Percentiles rank a stretch among this genome's conserved stretches.
Conservation (phyloP, 2,113 vertebrate species). For the Leucosticte australis region DNA sequence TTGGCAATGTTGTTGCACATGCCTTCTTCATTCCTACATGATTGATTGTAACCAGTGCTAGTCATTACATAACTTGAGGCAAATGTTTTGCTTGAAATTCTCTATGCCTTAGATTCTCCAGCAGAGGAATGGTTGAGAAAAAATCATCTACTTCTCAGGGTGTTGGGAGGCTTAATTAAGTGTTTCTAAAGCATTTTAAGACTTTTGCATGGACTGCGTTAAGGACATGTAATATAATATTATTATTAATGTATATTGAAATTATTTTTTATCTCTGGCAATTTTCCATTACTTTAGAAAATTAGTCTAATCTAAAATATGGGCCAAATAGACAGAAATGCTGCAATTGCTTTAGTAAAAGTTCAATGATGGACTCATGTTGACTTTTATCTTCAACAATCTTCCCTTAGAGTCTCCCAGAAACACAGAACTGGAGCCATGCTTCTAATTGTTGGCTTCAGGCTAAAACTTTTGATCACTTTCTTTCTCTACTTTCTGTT, state of each 20-base stretch:
- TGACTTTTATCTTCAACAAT: conserved; percentile 42
- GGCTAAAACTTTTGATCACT: conserved; percentile 59
- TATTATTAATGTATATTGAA: conserved; percentile 22
- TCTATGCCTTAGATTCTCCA: not conserved
- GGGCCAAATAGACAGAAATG: not conserved
- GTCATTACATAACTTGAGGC: not conserved
- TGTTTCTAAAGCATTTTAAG: conserved; percentile 5
- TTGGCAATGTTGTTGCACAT: not conserved
- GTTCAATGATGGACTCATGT: not conserved
- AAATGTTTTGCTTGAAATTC: not conserved
- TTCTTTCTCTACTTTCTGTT: conserved; percentile 34
- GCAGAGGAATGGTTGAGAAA: not conserved
- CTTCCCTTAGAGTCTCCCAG: conserved; percentile 16
- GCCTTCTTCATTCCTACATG: not conserved
- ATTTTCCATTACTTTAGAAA: conserved; percentile 30
- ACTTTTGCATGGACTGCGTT: not conserved
- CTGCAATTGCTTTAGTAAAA: not conserved
- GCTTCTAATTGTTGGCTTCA: conserved; percentile 49
- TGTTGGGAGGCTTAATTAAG: not conserved
- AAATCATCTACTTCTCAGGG: not conserved
- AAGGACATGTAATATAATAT: not conserved
- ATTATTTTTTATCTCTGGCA: conserved; percentile 51
- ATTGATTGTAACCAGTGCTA: not conserved
- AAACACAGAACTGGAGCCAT: conserved; percentile 4
- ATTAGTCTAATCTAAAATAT: conserved; percentile 40